Evolutionary conservation across 2,113 vertebrate species (phyloP).

Genomic region (Perognathus longimembris): DNA sequence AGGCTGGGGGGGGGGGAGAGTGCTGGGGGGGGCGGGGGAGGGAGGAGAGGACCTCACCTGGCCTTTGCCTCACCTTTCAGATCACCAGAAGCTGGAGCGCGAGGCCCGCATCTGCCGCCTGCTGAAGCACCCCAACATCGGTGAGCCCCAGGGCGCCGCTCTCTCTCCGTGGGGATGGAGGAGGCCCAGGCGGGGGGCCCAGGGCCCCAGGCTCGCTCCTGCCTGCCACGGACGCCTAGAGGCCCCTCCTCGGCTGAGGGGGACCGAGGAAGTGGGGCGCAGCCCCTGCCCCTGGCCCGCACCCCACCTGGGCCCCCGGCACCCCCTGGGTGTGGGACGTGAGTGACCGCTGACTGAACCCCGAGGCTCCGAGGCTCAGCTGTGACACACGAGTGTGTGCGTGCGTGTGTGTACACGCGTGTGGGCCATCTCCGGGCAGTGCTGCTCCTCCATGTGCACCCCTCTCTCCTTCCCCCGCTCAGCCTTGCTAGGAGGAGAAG

Average conservation of each 20-base stretch:
- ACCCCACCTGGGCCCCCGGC: background rate
- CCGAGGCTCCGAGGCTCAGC: too few relatives aligned
- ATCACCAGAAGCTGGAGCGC: conserved; percentile 97
- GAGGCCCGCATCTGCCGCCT: conserved; percentile 97
- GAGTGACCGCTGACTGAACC: too few relatives aligned
- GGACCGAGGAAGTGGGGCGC: background rate
- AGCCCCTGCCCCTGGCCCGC: too few relatives aligned
- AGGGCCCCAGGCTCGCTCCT: too few relatives aligned
- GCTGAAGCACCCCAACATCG: conserved; percentile 96
- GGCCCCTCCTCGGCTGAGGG: too few relatives aligned
- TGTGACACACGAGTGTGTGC: too few relatives aligned
- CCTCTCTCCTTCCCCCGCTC: background rate
- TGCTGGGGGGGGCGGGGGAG: too few relatives aligned
- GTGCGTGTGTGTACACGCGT: too few relatives aligned
- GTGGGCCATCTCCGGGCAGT: background rate
- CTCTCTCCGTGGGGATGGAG: background rate
- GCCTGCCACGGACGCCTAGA: too few relatives aligned
- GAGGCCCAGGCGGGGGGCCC: too few relatives aligned
- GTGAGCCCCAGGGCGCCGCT: conserved; percentile 81
- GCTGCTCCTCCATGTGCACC: background rate
- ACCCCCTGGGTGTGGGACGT: background rate
- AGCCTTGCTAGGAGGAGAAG: background rate
- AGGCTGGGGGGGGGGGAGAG: too few relatives aligned
- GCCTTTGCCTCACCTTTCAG: conserved; percentile 86
- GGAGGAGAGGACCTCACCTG: too few relatives aligned